Evolutionary conservation across 2,888 invertebrate genomes (phyloP), one percentile per base, ranked within the genome.

Genomic region (Fabriciana adippe): DNA sequence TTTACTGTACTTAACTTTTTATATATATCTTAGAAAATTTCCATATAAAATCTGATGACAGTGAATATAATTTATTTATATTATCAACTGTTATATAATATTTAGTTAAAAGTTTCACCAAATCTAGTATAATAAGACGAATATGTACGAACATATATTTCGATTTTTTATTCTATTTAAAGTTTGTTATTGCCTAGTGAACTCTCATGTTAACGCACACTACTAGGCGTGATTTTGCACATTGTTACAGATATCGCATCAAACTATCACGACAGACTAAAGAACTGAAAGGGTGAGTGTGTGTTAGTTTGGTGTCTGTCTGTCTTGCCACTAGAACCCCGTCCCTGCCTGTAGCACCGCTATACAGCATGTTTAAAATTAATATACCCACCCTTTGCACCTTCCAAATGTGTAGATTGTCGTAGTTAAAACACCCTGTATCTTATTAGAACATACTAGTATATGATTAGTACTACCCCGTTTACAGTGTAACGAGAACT

Each of bases 261-360:
- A 83, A 81, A 80, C 86, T 86, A 74, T 80, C 86, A 82, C 85
- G 82, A 79, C 81, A 86, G 76, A 86, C 84, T 73, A 84, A 83
- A 73, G 81, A 85, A 80, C 84, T 88, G 59, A 86, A 88, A 66
- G 85, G 89, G 89, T 89, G 87, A 88, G 88, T 88, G 83, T 81
- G 87, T 88, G 84, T 81, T 80, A 79, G 83, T 78, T 86, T 75
- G 82, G 79, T 85, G 86, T 86, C 79, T 57, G 64, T 63, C 62
- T 55, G 61, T 48, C 45, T 64, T 68, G 53, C 59, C 67, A 68
- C 70, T 72, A 65, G 66, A 6, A n/a, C 50, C 50, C 60, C 18
- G 31, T 47, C 54, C 35, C 54, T 48, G 53, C 60, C 55, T 41
- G 21, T 62, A 54, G 62, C 56, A 55, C 31, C 48, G 45, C 26